These are phyloP conservation scores for Latheticus oryzae DNA, from an alignment of 2,888 invertebrate species.

Conservation along the genomic window DNA sequence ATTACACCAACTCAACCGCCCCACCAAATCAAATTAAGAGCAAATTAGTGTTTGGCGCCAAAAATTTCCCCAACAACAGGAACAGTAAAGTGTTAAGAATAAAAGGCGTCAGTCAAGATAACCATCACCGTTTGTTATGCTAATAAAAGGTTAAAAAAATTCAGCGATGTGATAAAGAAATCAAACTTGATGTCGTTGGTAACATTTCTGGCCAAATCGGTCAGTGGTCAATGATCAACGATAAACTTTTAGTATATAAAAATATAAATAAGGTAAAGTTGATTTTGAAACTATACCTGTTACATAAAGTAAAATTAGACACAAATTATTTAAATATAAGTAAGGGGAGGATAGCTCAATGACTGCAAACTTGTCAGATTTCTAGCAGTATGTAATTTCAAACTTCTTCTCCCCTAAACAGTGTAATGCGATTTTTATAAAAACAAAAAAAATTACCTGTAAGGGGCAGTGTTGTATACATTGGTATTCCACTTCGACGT, in stretches of 20 bases:
- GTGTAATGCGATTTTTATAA: too few species aligned
- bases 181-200: slow-evolving; percentile 46
- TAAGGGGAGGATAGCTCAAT: too few species aligned
- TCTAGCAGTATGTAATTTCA: slow-evolving; percentile 1
- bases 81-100: slow-evolving; percentile 12
- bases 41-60: slow-evolving; percentile 7
- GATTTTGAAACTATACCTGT: too few species aligned
- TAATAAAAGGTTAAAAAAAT: slow-evolving; percentile 16
- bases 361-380: too few species aligned
- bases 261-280: slow-evolving; percentile 24
- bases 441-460: slow-evolving; percentile 53
- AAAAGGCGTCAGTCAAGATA: slow-evolving; percentile 31
- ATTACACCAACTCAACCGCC: too few species aligned
- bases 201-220: slow-evolving; percentile 41
- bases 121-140: slow-evolving; percentile 32
- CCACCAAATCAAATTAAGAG: too few species aligned
- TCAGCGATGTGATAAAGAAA: slow-evolving; percentile 35
- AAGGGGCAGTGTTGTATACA: slow-evolving; percentile 59
- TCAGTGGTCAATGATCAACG: slow-evolving; percentile 32
- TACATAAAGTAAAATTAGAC: too few species aligned
- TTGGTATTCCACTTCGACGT: slow-evolving; percentile 55
- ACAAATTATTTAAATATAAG: too few species aligned
- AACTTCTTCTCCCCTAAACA: too few species aligned
- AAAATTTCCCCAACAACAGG: slow-evolving; percentile 5
- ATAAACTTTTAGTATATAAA: slow-evolving; percentile 32